A percentile compares a stretch with the other conserved stretches of the same genome.
Evolutionary conservation across 2,888 invertebrate species (phyloP).

Genomic region (Tanypteryx hageni): DNA sequence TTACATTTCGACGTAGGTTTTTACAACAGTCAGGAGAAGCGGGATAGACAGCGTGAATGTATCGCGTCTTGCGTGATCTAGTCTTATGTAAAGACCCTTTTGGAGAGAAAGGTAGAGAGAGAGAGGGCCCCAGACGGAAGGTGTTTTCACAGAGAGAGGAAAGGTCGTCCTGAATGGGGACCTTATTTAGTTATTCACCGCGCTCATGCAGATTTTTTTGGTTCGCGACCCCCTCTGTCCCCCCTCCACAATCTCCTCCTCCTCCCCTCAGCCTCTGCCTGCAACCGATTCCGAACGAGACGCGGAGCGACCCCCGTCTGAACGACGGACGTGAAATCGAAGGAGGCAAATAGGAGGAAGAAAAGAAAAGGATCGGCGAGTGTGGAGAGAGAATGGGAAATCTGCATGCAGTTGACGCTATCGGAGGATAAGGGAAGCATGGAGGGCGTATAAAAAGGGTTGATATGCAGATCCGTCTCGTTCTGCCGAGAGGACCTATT

Average conservation of each 20-base stretch:
- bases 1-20: not conserved
- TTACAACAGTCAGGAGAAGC: not conserved
- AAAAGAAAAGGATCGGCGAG: not conserved
- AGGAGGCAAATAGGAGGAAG: not conserved
- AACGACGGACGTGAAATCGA: not conserved
- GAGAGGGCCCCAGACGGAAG: not conserved
- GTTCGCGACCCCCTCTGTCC: not conserved
- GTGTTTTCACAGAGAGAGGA: not conserved
- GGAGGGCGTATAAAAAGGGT: not conserved
- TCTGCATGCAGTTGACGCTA: slow-evolving; percentile 55
- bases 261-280: too few relatives aligned
- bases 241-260: too few relatives aligned
- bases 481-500: slow-evolving; percentile 22
- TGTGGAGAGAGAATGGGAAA: slow-evolving; percentile 10
- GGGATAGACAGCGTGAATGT: not conserved
- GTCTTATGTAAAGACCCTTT: not conserved
- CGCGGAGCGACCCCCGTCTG: too few relatives aligned
- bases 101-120: not conserved
- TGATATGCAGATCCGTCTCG: slow-evolving; percentile 55
- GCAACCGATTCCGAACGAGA: too few relatives aligned
- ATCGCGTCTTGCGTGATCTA: not conserved
- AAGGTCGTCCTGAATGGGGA: slow-evolving; percentile 5
- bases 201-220: slow-evolving; percentile 52
- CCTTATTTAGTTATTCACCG: slow-evolving; percentile 60
- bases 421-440: not conserved